A percentile compares a stretch with the other conserved stretches of the same genome.
Evolutionary conservation across 2,797 vertebrate species (phyloP).

Genomic region (Nasua narica): DNA sequence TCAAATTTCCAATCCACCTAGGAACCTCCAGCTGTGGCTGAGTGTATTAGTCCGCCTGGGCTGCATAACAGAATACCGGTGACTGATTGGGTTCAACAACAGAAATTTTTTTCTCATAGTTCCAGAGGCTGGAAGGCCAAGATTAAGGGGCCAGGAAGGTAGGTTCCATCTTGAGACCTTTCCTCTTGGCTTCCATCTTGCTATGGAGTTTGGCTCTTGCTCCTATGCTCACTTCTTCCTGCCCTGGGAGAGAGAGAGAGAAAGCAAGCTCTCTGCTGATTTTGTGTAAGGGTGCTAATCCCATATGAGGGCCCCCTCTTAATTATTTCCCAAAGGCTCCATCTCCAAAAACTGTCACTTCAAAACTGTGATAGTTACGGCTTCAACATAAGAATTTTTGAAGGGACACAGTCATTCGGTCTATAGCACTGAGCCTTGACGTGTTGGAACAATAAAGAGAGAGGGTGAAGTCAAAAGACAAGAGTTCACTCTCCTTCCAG

Average conservation of each 20-base stretch:
- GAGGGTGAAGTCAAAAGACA: neutral
- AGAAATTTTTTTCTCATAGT: neutral
- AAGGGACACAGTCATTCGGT: neutral
- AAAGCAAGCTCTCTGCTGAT: neutral
- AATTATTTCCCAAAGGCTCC: neutral
- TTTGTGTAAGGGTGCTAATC: neutral
- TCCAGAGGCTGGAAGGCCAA: neutral
- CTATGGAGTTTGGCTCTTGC: neutral
- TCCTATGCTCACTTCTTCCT: neutral
- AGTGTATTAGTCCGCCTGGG: neutral
- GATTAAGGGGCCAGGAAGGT: neutral
- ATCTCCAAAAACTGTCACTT: neutral
- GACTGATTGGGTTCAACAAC: neutral
- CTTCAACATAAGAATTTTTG: neutral
- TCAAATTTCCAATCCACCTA: neutral
- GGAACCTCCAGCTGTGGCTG: neutral
- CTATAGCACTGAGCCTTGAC: neutral
- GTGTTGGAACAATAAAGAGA: neutral
- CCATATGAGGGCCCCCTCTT: neutral
- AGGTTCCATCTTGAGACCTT: neutral
- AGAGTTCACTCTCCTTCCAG: neutral
- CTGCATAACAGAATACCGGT: neutral
- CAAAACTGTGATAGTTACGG: neutral
- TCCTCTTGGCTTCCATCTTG: neutral
- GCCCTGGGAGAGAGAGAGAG: neutral